Evolutionary conservation across 1,140 invertebrate genomes (phyloP), one percentile per base, ranked within the genome.

Genomic region (Pachypsylla venusta): DNA sequence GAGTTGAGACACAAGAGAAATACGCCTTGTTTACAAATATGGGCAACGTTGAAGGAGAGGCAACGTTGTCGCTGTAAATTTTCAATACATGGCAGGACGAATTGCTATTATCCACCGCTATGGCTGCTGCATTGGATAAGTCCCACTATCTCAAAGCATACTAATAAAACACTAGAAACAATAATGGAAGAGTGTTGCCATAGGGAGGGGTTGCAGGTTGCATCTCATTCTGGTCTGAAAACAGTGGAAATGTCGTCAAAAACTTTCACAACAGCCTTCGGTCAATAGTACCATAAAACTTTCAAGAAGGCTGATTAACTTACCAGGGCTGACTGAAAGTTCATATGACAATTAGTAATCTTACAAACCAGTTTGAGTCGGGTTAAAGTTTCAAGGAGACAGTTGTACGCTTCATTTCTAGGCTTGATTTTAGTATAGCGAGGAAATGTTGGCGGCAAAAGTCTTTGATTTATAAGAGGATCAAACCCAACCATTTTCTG

Each of bases 361-460:
- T 85, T 87, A 70, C 85, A 88, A 13, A 92, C 84, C 65, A 80
- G 79, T 68, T 89, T 82, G 27, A 96, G 76, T 60, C 89, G 77
- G 25, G 82, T 76, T 5, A 95, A 75, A 63, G 93, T 77, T 65
- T 87, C 82, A 64, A 87, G 81, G 65, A 96, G 81, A 73, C 95
- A 96, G 64, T 81, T 77, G 61, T 93, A 72, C 25, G 92, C 86
- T 66, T 93, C 89, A 27, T 76, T 70, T 35, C 89, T 77, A 53
- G 84, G 83, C 64, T 89, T 89, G 64, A 98, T 94, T 73, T 90
- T 87, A 1, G 93, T 93, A 72, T 95, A 97, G 1, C 94, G 79
- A 10, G 95, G 95, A 77, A 98, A 98, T n/a, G 94, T 96, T 1
- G 94, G 93, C 35, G 94, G 94, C 25, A 97, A 74, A 26, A 96